A percentile compares a stretch with the other conserved stretches of the same genome.
Conservation (phyloP, 1,140 invertebrate species). For the Bombus turneri region DNA sequence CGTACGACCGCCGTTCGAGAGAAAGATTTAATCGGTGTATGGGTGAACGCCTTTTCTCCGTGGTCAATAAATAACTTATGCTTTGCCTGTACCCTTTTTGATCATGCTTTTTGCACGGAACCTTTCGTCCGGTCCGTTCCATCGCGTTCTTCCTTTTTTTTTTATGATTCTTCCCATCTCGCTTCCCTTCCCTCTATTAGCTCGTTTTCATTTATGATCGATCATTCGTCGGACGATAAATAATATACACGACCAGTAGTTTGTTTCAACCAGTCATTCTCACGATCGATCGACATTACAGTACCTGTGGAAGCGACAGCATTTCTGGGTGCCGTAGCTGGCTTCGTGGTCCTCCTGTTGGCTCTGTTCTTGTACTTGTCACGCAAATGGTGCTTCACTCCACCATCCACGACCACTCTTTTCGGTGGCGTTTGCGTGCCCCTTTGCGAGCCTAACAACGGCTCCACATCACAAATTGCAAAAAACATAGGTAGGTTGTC, state of each 20-base stretch:
- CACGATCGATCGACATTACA: conserved; percentile 76
- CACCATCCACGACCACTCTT: conserved; percentile 74
- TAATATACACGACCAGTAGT: neutral
- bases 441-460: conserved; percentile 79
- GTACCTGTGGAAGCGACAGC: conserved; percentile 90
- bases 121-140: neutral
- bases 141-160: neutral
- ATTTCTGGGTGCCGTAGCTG: conserved; percentile 89
- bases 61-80: conserved; percentile 26
- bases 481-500: conserved; percentile 76
- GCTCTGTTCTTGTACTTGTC: conserved; percentile 92
- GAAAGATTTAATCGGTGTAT: conserved; percentile 25
- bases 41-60: conserved; percentile 42
- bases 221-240: conserved; percentile 19
- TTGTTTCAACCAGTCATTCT: no score
- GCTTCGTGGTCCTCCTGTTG: conserved; percentile 88
- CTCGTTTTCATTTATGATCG: conserved; percentile 5
- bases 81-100: neutral
- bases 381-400: conserved; percentile 89
- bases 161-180: neutral
- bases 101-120: neutral
- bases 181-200: neutral
- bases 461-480: conserved; percentile 74
- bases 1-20: neutral
- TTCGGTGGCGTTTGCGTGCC: conserved; percentile 82